Conservation (phyloP, 1,140 invertebrate genomes). For the Periplaneta americana region DNA sequence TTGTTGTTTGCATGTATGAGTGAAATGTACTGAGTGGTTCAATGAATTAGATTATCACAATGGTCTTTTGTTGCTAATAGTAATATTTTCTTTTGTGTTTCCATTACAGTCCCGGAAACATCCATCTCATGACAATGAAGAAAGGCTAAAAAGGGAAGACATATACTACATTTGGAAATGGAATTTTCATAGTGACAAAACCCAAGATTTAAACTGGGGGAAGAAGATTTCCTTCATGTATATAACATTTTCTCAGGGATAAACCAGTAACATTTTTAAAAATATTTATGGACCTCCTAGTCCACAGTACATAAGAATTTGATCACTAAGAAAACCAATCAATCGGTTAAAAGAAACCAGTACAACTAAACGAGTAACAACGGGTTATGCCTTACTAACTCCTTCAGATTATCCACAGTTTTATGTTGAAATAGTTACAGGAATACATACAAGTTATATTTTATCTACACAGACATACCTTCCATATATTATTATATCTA, state of each 20-base stretch:
- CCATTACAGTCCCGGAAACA: conserved; percentile 12
- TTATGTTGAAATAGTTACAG: conserved; percentile 17
- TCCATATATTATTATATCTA: neutral
- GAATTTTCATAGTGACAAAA: conserved; percentile 8
- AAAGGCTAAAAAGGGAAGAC: conserved; percentile 13
- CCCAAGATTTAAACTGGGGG: neutral
- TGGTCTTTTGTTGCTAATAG: neutral
- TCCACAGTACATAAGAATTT: neutral
- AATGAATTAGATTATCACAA: neutral
- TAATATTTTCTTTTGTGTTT: neutral
- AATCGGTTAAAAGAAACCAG: conserved; percentile 1
- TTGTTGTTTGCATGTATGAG: neutral
- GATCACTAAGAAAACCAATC: neutral
- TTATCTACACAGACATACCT: conserved; percentile 12
- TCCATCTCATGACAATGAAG: conserved; percentile 13
- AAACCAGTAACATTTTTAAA: conserved; percentile 11
- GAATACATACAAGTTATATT: conserved; percentile 7
- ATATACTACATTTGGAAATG: conserved; percentile 10
- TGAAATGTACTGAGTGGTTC: neutral
- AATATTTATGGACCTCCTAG: conserved; percentile 7
- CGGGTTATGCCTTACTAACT: conserved; percentile 17
- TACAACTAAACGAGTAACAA: conserved; percentile 14
- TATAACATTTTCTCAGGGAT: conserved; percentile 10
- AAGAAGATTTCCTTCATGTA: conserved; percentile 6
- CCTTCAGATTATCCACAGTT: conserved; percentile 4